Base-by-base conservation (phyloP, 2,888 invertebrate genomes). In the Seira ritae region DNA sequence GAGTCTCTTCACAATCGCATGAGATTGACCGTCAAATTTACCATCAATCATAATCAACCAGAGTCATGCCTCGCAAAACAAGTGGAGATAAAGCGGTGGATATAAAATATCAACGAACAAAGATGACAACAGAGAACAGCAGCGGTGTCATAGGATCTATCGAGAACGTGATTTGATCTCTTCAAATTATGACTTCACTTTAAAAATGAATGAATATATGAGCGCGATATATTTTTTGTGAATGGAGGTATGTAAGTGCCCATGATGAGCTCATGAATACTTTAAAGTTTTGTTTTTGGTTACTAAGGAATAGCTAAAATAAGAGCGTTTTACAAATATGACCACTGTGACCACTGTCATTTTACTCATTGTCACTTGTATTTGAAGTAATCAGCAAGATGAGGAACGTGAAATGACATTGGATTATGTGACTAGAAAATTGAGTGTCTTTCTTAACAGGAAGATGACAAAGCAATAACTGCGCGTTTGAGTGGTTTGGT, bases 1-100 rank as follows among this genome's bases (percentile, higher is more conserved):
- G 20, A 20, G 62, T 20, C 62, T 62, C 2, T 22, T 22, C 22
- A 15, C 62, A 62, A 8, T 22, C 22, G 22, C 3, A 50, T 19
- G 46, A 46, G 37, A 81, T 76, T 81, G 71, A 71, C 81, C 77
- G 76, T 77, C 82, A 82, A 72, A 72, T 72, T 77, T 24, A 77
- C 71, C 77, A 82, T 82, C 82, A 82, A 82, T 82, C 82, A 82
- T 82, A 82, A 82, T 82, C 82, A 82, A 60, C 81, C 50, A 42
- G 24, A 65, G 50, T 37, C 62, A 20, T 62, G 62, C 67, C 42
- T 72, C 67, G 68, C 72, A 46, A 82, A 73, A 50, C 46, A 71
- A 62, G 65, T 20, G 22, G 22, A 22, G n/a, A 22, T 8, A 10
- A n/a, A 62, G 55, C n/a, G n/a, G 17, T 22, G 22, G 22, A 62